Base-by-base conservation (phyloP, 2,888 invertebrate species). In the Eupithecia subumbrata region DNA sequence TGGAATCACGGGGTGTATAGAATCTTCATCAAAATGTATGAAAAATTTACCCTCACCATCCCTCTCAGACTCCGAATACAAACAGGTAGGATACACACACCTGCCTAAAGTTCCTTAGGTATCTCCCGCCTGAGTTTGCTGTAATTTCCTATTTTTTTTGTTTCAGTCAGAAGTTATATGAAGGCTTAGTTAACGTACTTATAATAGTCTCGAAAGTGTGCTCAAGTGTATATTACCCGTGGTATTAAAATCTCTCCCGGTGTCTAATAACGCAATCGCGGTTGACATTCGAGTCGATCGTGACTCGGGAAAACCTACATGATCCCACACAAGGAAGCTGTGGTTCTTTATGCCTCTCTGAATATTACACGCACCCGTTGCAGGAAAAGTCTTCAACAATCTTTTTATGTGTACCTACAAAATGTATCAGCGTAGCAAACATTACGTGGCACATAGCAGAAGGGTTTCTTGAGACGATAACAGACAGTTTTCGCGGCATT, bases 311-410 rank as follows among this genome's bases (percentile, higher is more conserved):
- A 87, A 87, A 84, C 88, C 87, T 86, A 86, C 83, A 83, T 83
- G 84, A 85, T 91, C 91, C 87, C 90, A 89, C 90, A 90, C 84
- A 84, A 88, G 92, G 92, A 93, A 91, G 88, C 90, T 91, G 92
- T 84, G 91, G 92, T 90, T 88, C 84, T 88, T 86, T 81, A 83
- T 82, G 83, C 85, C 85, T 40, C 67, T 45, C 14, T 87, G 86
- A 87, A 87, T 89, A 89, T 68, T 86, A 80, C 75, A 48, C 63
- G 43, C 5, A 3, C 12, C 52, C 34, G 34, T 71, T 71, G 9
- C n/a, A 43, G n/a, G 11, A 40, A 71, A 71, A 43, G 63, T 68
- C 37, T 37, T 67, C 66, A n/a, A 67, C 68, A 45, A 22, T 68
- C 43, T 40, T 64, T 64, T 64, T 43, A 72, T n/a, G 30, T 52